Evolutionary conservation across 2,797 vertebrate species (phyloP), one percentile per base, ranked within the genome.

Genomic region (Dendrocincla fuliginosa): DNA sequence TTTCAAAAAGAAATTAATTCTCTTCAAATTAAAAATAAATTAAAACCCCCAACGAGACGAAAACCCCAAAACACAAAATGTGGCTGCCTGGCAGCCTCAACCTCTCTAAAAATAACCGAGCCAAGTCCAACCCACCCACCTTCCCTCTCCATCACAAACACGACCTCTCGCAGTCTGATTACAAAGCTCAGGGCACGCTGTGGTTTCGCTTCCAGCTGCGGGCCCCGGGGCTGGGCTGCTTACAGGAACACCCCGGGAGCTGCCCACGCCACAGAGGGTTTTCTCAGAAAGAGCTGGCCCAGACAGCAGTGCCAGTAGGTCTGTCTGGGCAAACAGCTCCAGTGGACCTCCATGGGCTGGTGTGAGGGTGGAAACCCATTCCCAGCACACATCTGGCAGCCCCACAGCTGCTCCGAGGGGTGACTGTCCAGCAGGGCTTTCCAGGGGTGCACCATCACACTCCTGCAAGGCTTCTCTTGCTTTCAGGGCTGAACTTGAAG

Each of bases 221-320:
- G 69, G 68, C 83, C 78, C 81, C 47, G 6, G 41, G 52, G 83
- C 5, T 2, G 32, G 68, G 64, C 75, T 61, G 87, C 1, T 93
- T 85, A 89, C 88, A 93, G 94, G 93, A 95, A 94, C 46, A 90
- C 44, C 79, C 86, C 46, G 3, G 9, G 81, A 65, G 64, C 83
- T 80, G 50, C 84, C 79, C 46, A 61, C 6, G 3, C 7, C 13
- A 50, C 32, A 18, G 57, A 47, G 87, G 87, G 73, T 87, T 85
- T 96, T 87, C 93, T 84, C 89, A 95, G 87, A 78, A 81, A 76
- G 55, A n/a, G 59, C 32, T 90, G 77, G 74, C 87, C 47, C 64
- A 47, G 74, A 16, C 44, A 84, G 91, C 92, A 81, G 5, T 56
- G 86, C 16, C 81, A 46, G 50, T 6, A 75, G 32, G 18, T 74